Base-by-base conservation (phyloP, 2,888 invertebrate species). In the Argyra leucocephala region DNA sequence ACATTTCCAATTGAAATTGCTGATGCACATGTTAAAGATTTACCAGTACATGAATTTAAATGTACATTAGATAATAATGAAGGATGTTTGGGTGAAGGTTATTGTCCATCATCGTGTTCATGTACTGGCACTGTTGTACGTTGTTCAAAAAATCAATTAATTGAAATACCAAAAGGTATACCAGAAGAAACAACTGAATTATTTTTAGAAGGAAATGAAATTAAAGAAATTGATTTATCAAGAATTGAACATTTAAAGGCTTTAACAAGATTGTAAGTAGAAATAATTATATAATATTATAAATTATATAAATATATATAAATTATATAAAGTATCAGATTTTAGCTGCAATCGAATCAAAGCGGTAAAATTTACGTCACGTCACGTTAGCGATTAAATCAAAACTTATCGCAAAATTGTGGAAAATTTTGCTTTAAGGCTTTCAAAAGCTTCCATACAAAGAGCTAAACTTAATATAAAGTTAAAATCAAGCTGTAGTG, bases 151-250 rank as follows among this genome's bases (percentile, higher is more conserved):
- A 89, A 90, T 7, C 86, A 87, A 72, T 83, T 97, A 64, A 86
- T 86, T 63, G 86, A 89, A 74, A 88, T 96, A 72, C 97, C 97
- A 1, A 81, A 85, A 48, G 91, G 93, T 70, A 90, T 97, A 74
- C 95, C 96, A 4, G 83, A 88, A n/a, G 94, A 96, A 81, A 96
- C 96, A 10, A 93, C 95, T 0, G 96, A 97, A 80, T 81, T 96
- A 80, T 94, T 97, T 81, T 82, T 99, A 73, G 98, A 99, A 81
- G 93, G 92, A 21, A 99, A 99, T 81, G 90, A 93, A 76, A 96
- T 99, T 71, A 85, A 87, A 65, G 84, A 86, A 70, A 89, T 99
- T 69, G 88, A 92, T 68, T 83, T 88, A 7, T 93, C 93, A 65
- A 85, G 94, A 72, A 83, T 96, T 66, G 88, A 88, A 64, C 91